Evolutionary conservation across 2,113 vertebrate genomes (phyloP), one percentile per base, ranked within the genome.

Genomic region (Grallaria varia): DNA sequence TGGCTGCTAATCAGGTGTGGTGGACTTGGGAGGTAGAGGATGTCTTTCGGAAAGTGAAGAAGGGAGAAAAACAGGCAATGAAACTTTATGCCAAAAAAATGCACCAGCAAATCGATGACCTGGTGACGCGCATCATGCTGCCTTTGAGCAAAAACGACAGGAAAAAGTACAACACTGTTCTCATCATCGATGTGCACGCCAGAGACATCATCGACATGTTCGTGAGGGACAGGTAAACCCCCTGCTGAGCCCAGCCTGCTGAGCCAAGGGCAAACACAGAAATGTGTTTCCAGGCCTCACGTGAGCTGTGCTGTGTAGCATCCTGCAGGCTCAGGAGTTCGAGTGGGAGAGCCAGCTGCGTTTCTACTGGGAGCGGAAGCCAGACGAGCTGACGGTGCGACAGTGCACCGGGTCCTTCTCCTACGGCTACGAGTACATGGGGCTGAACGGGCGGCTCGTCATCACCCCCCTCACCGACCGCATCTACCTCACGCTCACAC

Each of bases 21-120:
- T 99, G 99, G 99, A 99, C 99, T 15, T 99, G 99, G 99, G 98
- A 99, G 87, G 99, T 99, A 24, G 99, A 99, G 66, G 98, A 99
- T 1, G 98, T 99, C 56, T 99, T 99, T 95, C 84, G 55, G 23
- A 98, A 98, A 66, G 96, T 99, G 72, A 97, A 98, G 88, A 93
- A 95, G 4, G 99, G 99, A 59, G 98, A 99, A 66, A 99, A 99
- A 84, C 97, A 98, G 50, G 99, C 99, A 4, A 96, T 99, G 96
- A 99, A 98, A 93, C 78, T 95, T 92, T 99, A 98, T 4, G 99
- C 99, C 75, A 97, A 97, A 95, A 99, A 98, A 93, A 98, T 99
- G 98, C 99, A 99, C 82, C 75, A 55, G 71, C 99, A 99, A 94
- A 99, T 99, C 1, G 98, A 99, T 14, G 98, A 99, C 40, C 97